A percentile compares a stretch with the other conserved stretches of the same genome.
Evolutionary conservation across 2,888 invertebrate species (phyloP).

Genomic region (Nipponacmea schrenckii): DNA sequence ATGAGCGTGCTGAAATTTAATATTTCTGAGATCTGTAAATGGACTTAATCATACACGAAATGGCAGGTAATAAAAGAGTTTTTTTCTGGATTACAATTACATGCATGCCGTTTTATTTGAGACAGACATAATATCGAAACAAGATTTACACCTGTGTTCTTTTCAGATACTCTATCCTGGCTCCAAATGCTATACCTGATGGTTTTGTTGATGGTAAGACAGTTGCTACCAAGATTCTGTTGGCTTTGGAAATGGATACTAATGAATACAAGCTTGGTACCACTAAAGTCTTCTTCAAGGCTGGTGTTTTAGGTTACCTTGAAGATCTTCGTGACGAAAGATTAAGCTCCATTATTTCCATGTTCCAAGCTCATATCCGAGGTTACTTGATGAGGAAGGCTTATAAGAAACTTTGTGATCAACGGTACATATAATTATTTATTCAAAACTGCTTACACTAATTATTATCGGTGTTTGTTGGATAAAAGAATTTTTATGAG

Average conservation of each 20-base stretch:
- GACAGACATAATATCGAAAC: too few relatives aligned
- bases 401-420: constrained; percentile 96
- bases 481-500: too few relatives aligned
- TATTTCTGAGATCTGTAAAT: too few relatives aligned
- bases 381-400: constrained; percentile 78
- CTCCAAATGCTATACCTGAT: constrained; percentile 78
- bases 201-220: constrained; percentile 70
- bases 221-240: constrained; percentile 74
- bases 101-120: too few relatives aligned
- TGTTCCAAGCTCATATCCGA: constrained; percentile 87
- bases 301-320: constrained; percentile 99
- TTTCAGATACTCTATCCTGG: constrained; percentile 90
- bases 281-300: constrained; percentile 99
- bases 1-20: too few relatives aligned
- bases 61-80: too few relatives aligned
- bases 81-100: too few relatives aligned
- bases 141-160: not conserved
- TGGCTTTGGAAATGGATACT: constrained; percentile 78
- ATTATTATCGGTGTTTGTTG: too few relatives aligned
- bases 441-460: too few relatives aligned
- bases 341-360: constrained; percentile 91
- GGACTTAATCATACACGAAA: too few relatives aligned
- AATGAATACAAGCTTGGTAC: constrained; percentile 96
- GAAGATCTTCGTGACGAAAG: constrained; percentile 99
- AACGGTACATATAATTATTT: constrained; percentile 74